Conservation (phyloP, 2,797 vertebrate genomes). For the Tinamus major region DNA sequence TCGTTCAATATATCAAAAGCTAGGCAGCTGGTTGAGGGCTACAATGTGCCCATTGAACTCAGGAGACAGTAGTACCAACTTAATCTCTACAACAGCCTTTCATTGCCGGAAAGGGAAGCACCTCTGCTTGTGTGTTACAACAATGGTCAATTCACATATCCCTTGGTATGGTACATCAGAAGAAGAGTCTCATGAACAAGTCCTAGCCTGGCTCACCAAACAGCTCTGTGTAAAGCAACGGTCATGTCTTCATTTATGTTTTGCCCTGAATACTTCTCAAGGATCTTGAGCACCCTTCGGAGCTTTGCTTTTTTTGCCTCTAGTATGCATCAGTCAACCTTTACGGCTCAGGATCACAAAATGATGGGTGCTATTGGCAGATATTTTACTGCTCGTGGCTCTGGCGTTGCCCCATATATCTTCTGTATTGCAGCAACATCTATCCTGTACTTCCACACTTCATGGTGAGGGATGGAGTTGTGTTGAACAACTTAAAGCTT, state of each 20-base stretch:
- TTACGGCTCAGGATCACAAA: not conserved
- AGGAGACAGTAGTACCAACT: not conserved
- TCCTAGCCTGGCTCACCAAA: not conserved
- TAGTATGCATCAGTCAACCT: not conserved
- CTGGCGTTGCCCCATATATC: not conserved
- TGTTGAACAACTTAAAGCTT: not conserved
- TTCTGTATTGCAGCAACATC: not conserved
- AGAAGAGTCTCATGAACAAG: not conserved
- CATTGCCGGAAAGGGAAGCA: not conserved
- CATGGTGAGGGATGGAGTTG: fast-evolving
- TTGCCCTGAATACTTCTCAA: not conserved
- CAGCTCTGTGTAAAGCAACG: not conserved
- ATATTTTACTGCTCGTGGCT: not conserved
- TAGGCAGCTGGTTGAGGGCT: not conserved
- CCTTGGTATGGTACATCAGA: not conserved
- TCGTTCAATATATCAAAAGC: fast-evolving
- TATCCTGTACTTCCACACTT: not conserved
- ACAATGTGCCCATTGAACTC: fast-evolving
- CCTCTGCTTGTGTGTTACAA: not conserved
- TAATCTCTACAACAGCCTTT: not conserved
- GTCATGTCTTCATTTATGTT: not conserved
- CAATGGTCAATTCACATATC: not conserved
- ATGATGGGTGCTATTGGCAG: not conserved
- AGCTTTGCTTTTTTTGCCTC: not conserved
- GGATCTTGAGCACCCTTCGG: not conserved